Base-by-base conservation (phyloP, 2,113 vertebrate genomes). In the Cacatua alba region DNA sequence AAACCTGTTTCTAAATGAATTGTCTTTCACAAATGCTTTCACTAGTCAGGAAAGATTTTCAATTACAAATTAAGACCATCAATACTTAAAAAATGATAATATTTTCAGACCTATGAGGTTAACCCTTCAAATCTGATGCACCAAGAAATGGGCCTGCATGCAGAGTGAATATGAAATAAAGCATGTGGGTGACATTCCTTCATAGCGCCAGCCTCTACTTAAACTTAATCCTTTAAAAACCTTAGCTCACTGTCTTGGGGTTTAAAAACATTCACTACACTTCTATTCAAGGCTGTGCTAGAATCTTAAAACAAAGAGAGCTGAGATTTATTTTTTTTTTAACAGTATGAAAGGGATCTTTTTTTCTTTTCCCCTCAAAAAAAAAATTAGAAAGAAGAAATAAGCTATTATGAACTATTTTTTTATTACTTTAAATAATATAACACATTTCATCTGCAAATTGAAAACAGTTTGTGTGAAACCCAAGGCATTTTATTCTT, bases 181-280 rank as follows among this genome's bases (percentile, higher is more conserved):
- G 77, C 90, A 96, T 95, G 88, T 97, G 94, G 89, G 94, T 70
- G 88, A n/a, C 77, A 97, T 96, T 97, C 87, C 51, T 96, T 55
- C 57, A 62, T 28, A 94, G 72, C 23, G 4, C 64, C 86, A 92
- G 55, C n/a, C 33, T 91, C 82, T 70, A 67, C 48, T 95, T 71
- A 89, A 71, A 77, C 48, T 83, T 92, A 85, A 94, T 87, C 75
- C 68, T 46, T 92, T 92, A 90, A 94, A 77, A 75, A 88, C 53
- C 52, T 70, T 72, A 88, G 51, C 24, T 75, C 24, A 80, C 44
- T 86, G n/a, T 81, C 46, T 57, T 92, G 64, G 74, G 29, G 31
- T 83, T 97, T 92, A 92, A 94, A 95, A 94, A 88, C 33, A 63
- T 63, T 69, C 59, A 74, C 44, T n/a, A 25, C 6, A 35, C 57